Conservation (phyloP, 2,113 vertebrate species). For the Siniperca chuatsi region DNA sequence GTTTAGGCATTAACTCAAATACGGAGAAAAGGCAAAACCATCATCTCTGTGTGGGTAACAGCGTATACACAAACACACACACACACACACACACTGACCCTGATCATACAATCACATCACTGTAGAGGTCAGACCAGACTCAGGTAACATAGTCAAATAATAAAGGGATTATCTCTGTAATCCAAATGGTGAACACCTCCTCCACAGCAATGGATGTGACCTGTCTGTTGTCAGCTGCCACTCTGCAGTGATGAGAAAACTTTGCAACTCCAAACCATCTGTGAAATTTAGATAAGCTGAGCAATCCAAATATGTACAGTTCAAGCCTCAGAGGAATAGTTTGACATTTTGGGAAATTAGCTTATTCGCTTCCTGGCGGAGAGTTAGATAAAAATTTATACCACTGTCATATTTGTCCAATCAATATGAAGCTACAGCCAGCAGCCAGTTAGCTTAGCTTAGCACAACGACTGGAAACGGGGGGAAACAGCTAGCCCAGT, state of each 20-base stretch:
- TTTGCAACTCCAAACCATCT: slow-evolving; percentile 17
- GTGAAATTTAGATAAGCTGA: slow-evolving; percentile 32
- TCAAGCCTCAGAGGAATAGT: slow-evolving; percentile 11
- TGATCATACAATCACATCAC: slow-evolving; percentile 37
- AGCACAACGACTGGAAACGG: neutral
- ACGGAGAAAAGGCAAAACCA: slow-evolving; percentile 48
- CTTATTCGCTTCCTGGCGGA: neutral
- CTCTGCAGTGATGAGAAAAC: slow-evolving; percentile 23
- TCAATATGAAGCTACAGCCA: neutral
- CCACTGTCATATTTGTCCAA: neutral
- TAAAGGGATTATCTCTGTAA: slow-evolving; percentile 81
- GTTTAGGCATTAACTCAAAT: slow-evolving; percentile 69
- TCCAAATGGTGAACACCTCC: slow-evolving; percentile 70
- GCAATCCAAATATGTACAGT: neutral
- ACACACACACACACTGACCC: slow-evolving; percentile 18
- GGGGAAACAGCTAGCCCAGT: neutral
- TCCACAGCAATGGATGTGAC: slow-evolving; percentile 59
- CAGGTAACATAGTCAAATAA: slow-evolving; percentile 69
- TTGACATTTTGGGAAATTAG: slow-evolving; percentile 12
- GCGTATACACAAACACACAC: slow-evolving; percentile 2
- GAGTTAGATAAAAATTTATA: neutral
- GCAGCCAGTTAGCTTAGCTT: neutral
- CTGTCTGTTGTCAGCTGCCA: slow-evolving; percentile 56
- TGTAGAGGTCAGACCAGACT: slow-evolving; percentile 63
- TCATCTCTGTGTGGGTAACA: slow-evolving; percentile 40